Conservation (phyloP, 2,888 invertebrate genomes). For the Polydrusus cervinus region DNA sequence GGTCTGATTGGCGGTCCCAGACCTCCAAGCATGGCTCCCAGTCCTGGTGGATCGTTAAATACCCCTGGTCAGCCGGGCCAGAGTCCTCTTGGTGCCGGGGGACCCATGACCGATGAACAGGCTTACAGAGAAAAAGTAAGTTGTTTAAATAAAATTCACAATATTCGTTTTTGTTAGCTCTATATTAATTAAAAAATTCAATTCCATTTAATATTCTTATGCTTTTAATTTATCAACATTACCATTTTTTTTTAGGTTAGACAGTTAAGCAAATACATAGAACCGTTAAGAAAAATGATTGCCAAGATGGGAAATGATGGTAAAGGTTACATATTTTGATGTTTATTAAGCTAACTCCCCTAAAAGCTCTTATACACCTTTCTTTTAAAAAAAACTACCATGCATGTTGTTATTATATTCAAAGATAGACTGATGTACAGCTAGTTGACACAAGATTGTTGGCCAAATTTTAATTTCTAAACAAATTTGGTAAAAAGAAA, state of each 20-base stretch:
- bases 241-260: slow-evolving; percentile 68
- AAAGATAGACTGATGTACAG: too few relatives aligned
- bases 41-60: slow-evolving; percentile 89
- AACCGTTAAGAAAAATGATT: slow-evolving; percentile 93
- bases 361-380: not conserved
- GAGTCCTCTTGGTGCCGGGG: slow-evolving; percentile 79
- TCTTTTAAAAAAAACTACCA: not conserved
- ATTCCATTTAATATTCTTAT: too few relatives aligned
- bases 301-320: slow-evolving; percentile 90
- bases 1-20: slow-evolving; percentile 76
- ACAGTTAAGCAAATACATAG: slow-evolving; percentile 94
- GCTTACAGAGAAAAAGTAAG: slow-evolving; percentile 92
- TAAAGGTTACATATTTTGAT: slow-evolving; percentile 65
- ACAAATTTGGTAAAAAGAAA: too few relatives aligned
- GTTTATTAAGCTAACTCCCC: not conserved
- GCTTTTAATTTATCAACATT: too few relatives aligned
- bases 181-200: too few relatives aligned
- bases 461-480: too few relatives aligned
- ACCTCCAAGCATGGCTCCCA: slow-evolving; percentile 80
- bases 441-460: too few relatives aligned
- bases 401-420: too few relatives aligned
- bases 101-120: slow-evolving; percentile 85
- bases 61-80: slow-evolving; percentile 76
- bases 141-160: not conserved
- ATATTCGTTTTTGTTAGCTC: too few relatives aligned